Base-by-base conservation (phyloP, 2,888 invertebrate species). In the Eurytoma adleriae region DNA sequence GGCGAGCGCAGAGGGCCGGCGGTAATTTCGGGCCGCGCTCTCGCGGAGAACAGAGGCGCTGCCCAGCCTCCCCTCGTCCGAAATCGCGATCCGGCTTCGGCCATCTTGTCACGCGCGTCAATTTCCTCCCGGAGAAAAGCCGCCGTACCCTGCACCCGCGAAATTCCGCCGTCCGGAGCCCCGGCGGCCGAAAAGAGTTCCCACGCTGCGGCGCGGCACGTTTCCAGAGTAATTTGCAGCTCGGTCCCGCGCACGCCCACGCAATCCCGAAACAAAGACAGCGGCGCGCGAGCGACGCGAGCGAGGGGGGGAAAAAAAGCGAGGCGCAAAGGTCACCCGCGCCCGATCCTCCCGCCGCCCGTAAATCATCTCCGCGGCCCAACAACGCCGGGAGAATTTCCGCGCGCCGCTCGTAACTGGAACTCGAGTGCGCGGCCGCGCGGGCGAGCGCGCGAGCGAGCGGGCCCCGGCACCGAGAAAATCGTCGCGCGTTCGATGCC, bases 251-350 rank as follows among this genome's bases (percentile, higher is more conserved):
- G 40, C 40, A 40, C 40, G 40, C 40, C n/a, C 64, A 2, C 62
- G 24, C 16, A 30, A 27, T 16, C 62, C 30, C n/a, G 14, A 16
- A 13, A 27, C 30, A 30, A 27, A 14, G 62, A 64, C 54, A 16
- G 3, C 54, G 54, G 7, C 4, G 14, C 54, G 54, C 54, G 16
- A n/a, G 16, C 54, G 54, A 16, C 54, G 54, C 54, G 16, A 12
- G 50, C 7, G 59, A 27, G 14, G 20, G 14, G 24, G 61, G 24
- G 16, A 84, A 77, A 79, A 81, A 82, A 82, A 69, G 76, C 78
- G 83, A 76, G 82, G 83, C 84, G 82, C 84, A 84, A 83, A 54
- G 50, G 7, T 48, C 14, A 50, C 16, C n/a, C 57, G 71, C 20
- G 59, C 18, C 18, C 64, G 64, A 40, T 40, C 40, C 40, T 40